Evolutionary conservation across 2,113 vertebrate species (phyloP), one percentile per base, ranked within the genome.

Genomic region (Ciconia stormi): DNA sequence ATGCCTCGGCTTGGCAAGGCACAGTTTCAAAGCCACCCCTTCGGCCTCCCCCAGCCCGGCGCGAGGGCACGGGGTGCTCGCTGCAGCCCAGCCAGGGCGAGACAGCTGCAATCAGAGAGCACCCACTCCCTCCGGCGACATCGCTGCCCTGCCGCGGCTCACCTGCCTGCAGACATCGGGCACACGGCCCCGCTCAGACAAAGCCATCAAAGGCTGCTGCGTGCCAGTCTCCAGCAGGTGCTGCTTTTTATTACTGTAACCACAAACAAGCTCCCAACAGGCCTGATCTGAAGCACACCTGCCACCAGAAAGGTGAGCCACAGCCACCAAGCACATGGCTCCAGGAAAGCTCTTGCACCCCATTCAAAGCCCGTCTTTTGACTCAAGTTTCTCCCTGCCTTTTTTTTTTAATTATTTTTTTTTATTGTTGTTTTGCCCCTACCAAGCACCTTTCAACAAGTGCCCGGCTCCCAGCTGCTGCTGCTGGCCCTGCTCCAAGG

Each of bases 391-490:
- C 95, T 95, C 94, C 62, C 36, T 85, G 89, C 26, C 67, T 82
- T 55, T 80, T 62, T 65, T 70, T 34, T 36, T 76, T 56, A 8
- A 38, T 38, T 38, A 38, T 65, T 79, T 72, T 90, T 90, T 95
- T 93, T 49, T 22, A 82, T 93, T 93, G 73, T 97, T 97, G 95
- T 90, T 98, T 96, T 95, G 90, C 96, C 95, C 97, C 93, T 87
- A 91, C 96, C 77, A 91, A 97, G 97, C 96, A 97, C 97, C 97
- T 98, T 98, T 98, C 97, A 97, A 97, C 97, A 98, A 98, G 97
- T 97, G 97, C 98, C 97, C 77, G 92, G 96, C 97, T 98, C 98
- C 98, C 98, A 98, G 98, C 98, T 98, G 98, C 98, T 98, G 96
- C 94, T 92, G 82, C 97, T 98, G 98, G 98, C 98, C 90, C 89